phyloP scores from a whole-genome alignment of 2,888 invertebrate species.

The Leptinotarsa juncta region DNA sequence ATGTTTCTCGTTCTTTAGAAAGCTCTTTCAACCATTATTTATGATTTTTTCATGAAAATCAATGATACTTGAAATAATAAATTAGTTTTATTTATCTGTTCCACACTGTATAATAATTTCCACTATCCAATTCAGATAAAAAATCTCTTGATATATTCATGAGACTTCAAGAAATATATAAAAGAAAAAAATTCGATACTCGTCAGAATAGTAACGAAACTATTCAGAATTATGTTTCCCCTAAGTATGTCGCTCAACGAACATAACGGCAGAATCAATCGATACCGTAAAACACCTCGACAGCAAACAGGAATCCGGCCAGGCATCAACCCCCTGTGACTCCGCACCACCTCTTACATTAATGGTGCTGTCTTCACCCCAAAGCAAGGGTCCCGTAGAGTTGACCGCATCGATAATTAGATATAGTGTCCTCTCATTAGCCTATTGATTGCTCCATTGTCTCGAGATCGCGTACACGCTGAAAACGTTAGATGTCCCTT shows the following conservation, averaged over 20 bases:
- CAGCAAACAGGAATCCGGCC: constrained; percentile 1
- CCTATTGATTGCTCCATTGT: constrained; percentile 68
- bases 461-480: constrained; percentile 54
- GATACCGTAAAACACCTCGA: constrained; percentile 13
- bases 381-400: constrained; percentile 27
- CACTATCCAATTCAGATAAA: no score
- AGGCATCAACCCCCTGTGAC: constrained; percentile 20
- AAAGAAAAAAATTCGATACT: not conserved
- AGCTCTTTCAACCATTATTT: no score
- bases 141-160: no score
- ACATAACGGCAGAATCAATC: not conserved
- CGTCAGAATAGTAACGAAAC: not conserved
- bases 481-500: constrained; percentile 57
- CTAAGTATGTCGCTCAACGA: not conserved
- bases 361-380: constrained; percentile 23
- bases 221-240: not conserved
- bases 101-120: no score
- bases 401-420: constrained; percentile 56
- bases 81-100: no score
- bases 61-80: no score
- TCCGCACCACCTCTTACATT: constrained; percentile 16
- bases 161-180: no score
- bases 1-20: no score
- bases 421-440: constrained; percentile 68
- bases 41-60: no score